Conservation (phyloP, 2,888 invertebrate genomes). For the Dysmachus trigonus region DNA sequence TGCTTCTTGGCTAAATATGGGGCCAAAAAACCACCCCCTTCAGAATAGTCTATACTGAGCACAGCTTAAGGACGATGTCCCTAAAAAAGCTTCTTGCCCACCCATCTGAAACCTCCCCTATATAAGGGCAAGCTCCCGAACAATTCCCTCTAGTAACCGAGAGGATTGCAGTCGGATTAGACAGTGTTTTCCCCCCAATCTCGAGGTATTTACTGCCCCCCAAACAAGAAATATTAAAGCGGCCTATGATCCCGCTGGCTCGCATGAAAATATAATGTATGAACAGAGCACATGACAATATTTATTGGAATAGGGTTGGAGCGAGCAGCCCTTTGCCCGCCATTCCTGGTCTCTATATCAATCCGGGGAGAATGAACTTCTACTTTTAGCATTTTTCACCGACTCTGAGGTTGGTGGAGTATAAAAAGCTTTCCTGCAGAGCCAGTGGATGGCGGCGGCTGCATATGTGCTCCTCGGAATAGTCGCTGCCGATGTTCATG, state of each 20-base stretch:
- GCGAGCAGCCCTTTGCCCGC: background rate
- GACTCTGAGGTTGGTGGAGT: background rate
- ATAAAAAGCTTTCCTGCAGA: background rate
- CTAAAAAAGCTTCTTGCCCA: background rate
- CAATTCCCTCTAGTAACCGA: background rate
- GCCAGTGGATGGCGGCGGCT: background rate
- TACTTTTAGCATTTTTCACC: background rate
- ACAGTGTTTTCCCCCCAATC: background rate
- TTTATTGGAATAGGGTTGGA: background rate
- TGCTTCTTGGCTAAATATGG: background rate
- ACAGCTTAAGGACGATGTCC: background rate
- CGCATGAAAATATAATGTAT: background rate
- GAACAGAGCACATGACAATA: background rate
- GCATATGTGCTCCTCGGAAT: background rate
- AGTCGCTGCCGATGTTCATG: background rate
- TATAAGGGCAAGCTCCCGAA: background rate
- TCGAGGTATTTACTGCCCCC: background rate
- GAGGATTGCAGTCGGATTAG: background rate
- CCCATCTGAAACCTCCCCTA: background rate
- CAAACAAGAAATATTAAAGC: background rate
- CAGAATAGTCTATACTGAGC: background rate
- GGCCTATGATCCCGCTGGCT: background rate
- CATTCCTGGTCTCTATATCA: background rate
- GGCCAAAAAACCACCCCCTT: background rate
- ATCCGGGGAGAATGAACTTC: background rate